Conservation (phyloP, 2,113 vertebrate genomes). For the Oryzias curvinotus region DNA sequence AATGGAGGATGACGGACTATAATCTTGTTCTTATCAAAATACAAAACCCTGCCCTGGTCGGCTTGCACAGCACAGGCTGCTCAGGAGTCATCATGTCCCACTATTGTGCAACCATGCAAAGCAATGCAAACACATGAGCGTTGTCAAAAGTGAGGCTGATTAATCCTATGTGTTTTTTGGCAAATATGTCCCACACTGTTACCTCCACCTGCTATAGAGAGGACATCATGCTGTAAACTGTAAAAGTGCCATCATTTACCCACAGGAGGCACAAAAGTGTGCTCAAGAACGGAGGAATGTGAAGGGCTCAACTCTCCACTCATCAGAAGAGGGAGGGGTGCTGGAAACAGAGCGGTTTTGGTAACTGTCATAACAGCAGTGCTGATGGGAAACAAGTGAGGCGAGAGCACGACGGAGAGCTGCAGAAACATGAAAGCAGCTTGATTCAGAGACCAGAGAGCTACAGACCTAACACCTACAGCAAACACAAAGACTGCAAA, state of each 20-base stretch:
- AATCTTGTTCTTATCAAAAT: background rate
- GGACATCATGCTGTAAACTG: no score
- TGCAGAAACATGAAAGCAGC: background rate
- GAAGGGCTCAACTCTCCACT: conserved; percentile 6
- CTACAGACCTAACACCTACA: background rate
- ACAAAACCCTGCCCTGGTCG: conserved; percentile 3
- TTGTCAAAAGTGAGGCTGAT: background rate
- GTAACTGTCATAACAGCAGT: conserved; percentile 31
- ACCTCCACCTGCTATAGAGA: background rate
- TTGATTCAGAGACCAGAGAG: conserved; percentile 20
- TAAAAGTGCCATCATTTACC: background rate
- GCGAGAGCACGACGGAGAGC: conserved; percentile 10
- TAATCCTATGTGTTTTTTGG: background rate
- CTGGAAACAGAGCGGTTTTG: conserved; percentile 19
- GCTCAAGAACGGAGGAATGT: background rate
- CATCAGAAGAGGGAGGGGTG: conserved; percentile 16
- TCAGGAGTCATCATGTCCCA: conserved; percentile 21
- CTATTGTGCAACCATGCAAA: conserved; percentile 13
- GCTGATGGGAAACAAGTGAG: conserved; percentile 23
- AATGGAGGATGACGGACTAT: background rate
- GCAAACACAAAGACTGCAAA: conserved; percentile 17
- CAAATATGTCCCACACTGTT: background rate
- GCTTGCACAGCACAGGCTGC: background rate
- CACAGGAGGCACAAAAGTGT: background rate
- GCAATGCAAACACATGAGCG: background rate